These are phyloP conservation scores for Bimastos eiseni DNA, from an alignment of 2,888 invertebrate species.

Conservation along the genomic window DNA sequence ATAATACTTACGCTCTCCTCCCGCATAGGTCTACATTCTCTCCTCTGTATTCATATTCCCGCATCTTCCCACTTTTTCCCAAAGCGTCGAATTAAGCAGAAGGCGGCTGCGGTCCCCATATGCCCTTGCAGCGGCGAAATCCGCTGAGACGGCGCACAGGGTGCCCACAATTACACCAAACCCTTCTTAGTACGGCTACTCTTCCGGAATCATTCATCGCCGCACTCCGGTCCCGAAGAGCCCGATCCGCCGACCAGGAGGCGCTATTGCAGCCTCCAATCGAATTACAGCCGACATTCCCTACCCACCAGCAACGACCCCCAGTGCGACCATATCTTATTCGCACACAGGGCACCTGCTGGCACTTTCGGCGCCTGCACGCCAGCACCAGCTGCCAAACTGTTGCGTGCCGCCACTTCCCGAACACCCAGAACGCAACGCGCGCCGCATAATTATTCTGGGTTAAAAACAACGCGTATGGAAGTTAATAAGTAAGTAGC, in stretches of 20 bases:
- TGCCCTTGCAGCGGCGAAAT: too few species aligned
- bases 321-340: slow-evolving; percentile 13
- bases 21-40: neutral
- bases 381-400: slow-evolving; percentile 18
- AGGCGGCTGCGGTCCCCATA: neutral
- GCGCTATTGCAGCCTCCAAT: neutral
- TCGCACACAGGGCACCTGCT: neutral
- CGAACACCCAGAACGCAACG: neutral
- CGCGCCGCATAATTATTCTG: neutral
- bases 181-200: neutral
- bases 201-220: neutral
- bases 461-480: neutral
- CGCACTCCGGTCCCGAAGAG: neutral
- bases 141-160: neutral
- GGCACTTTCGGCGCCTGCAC: neutral
- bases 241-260: neutral
- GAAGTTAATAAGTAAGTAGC: neutral
- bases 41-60: neutral
- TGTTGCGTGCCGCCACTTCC: neutral
- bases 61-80: neutral
- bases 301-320: neutral
- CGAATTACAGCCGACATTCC: neutral
- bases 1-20: too few species aligned
- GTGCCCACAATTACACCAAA: neutral
- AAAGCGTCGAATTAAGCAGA: neutral